A percentile compares a stretch with the other conserved stretches of the same genome.
Conservation (phyloP, 2,888 invertebrate genomes). For the Metalampra italica region DNA sequence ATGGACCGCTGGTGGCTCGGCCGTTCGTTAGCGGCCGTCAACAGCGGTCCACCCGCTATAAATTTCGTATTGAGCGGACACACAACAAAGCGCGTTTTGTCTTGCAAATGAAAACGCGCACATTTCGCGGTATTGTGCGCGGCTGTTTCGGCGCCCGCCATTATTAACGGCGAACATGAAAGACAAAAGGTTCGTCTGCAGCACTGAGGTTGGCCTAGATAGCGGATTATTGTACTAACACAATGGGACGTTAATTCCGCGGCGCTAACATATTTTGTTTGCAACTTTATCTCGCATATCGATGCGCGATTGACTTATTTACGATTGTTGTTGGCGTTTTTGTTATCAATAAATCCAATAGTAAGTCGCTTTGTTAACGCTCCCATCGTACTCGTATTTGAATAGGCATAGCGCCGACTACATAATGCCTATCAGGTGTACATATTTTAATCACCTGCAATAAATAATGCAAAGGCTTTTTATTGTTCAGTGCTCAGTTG, state of each 20-base stretch:
- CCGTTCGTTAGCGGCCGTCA: constrained; percentile 72
- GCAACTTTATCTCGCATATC: constrained; percentile 74
- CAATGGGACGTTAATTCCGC: constrained; percentile 78
- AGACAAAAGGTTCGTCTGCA: constrained; percentile 79
- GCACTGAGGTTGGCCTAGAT: constrained; percentile 78
- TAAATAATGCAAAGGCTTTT: too few species aligned
- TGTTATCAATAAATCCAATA: not conserved
- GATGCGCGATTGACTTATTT: constrained; percentile 52
- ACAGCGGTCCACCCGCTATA: constrained; percentile 74
- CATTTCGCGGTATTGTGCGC: constrained; percentile 79
- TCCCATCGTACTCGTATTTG: too few species aligned
- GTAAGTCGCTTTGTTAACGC: too few species aligned
- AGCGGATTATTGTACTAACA: constrained; percentile 79
- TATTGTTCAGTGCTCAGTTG: too few species aligned
- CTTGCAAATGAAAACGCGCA: constrained; percentile 79
- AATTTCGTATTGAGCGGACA: constrained; percentile 77
- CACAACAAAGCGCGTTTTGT: constrained; percentile 78
- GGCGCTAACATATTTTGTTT: constrained; percentile 75
- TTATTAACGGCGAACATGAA: constrained; percentile 79
- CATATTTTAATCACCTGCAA: too few species aligned
- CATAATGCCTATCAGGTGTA: too few species aligned
- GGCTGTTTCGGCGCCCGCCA: constrained; percentile 78
- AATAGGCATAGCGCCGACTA: too few species aligned
- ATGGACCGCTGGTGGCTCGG: constrained; percentile 38
- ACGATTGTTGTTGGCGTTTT: not conserved